Conservation (phyloP, 1,140 invertebrate genomes). For the Diorhabda elongata region DNA sequence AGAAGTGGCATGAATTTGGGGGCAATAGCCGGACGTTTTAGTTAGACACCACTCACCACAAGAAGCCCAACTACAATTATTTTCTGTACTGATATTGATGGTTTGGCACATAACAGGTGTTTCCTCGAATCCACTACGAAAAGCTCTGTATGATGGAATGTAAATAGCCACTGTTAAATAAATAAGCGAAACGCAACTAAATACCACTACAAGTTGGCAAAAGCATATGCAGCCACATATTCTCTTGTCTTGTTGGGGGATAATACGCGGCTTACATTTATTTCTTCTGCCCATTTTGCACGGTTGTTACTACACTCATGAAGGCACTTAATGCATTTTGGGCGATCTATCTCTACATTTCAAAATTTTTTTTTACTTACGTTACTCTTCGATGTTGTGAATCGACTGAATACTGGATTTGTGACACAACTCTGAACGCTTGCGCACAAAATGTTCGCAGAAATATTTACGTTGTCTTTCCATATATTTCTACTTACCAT, state of each 20-base stretch:
- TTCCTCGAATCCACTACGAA: slow-evolving; percentile 74
- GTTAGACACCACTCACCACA: slow-evolving; percentile 90
- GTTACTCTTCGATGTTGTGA: slow-evolving; percentile 7
- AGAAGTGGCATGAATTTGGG: slow-evolving; percentile 81
- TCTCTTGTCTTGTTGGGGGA: slow-evolving; percentile 77
- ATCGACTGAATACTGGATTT: neutral
- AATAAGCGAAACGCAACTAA: slow-evolving; percentile 81
- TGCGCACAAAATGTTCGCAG: no score
- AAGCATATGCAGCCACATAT: slow-evolving; percentile 89
- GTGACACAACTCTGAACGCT: no score
- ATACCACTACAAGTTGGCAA: slow-evolving; percentile 83
- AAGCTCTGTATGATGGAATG: slow-evolving; percentile 78
- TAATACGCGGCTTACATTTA: slow-evolving; percentile 51
- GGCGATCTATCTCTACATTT: slow-evolving; percentile 13
- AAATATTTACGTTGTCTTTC: no score
- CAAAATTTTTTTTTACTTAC: slow-evolving; percentile 4
- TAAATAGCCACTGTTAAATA: slow-evolving; percentile 85
- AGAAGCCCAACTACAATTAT: slow-evolving; percentile 80
- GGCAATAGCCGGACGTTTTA: slow-evolving; percentile 80
- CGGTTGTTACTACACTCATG: slow-evolving; percentile 6
- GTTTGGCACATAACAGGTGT: slow-evolving; percentile 87
- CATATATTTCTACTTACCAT: no score
- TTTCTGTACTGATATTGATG: slow-evolving; percentile 69
- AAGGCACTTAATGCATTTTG: slow-evolving; percentile 16
- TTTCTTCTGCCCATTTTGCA: slow-evolving; percentile 40